Evolutionary conservation across 2,888 invertebrate species (phyloP).

Genomic region (Crossocerus cetratus): DNA sequence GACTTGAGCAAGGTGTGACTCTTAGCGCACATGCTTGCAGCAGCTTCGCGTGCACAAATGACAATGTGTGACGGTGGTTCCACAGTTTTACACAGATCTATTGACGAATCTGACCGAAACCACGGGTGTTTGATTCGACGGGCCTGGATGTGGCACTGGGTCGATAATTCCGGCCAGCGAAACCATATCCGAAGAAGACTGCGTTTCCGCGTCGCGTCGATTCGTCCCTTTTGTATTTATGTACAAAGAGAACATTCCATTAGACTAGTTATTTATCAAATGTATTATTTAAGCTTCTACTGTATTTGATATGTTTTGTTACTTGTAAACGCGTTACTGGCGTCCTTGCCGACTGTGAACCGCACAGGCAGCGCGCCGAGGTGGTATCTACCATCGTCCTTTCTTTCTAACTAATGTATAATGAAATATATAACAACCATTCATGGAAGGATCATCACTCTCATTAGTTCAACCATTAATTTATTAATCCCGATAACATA

Average conservation of each 20-base stretch:
- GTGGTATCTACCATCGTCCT: slow-evolving; percentile 47
- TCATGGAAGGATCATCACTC: background rate
- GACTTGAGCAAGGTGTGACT: slow-evolving; percentile 16
- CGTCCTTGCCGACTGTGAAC: slow-evolving; percentile 3
- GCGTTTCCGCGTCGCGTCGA: slow-evolving; percentile 56
- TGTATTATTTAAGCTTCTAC: slow-evolving; percentile 37
- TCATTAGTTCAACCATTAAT: background rate
- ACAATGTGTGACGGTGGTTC: background rate
- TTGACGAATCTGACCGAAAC: background rate
- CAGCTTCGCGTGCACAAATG: slow-evolving; percentile 27
- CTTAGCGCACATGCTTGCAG: slow-evolving; percentile 26
- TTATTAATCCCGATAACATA: slow-evolving; percentile 1
- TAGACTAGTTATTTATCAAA: slow-evolving; percentile 37
- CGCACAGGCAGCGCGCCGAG: slow-evolving; percentile 15
- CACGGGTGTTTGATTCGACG: too few species aligned
- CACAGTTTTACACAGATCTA: slow-evolving; percentile 8
- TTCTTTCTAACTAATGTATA: slow-evolving; percentile 53
- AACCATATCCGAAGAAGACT: slow-evolving; percentile 58
- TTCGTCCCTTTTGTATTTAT: slow-evolving; percentile 58
- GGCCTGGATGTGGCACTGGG: too few species aligned
- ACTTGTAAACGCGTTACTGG: slow-evolving; percentile 11
- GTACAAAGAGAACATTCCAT: slow-evolving; percentile 63
- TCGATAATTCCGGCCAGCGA: slow-evolving; percentile 3
- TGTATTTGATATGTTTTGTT: slow-evolving; percentile 13
- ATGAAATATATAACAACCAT: slow-evolving; percentile 29